Evolutionary conservation across 1,140 invertebrate species (phyloP).

Genomic region (Heliconius himera): DNA sequence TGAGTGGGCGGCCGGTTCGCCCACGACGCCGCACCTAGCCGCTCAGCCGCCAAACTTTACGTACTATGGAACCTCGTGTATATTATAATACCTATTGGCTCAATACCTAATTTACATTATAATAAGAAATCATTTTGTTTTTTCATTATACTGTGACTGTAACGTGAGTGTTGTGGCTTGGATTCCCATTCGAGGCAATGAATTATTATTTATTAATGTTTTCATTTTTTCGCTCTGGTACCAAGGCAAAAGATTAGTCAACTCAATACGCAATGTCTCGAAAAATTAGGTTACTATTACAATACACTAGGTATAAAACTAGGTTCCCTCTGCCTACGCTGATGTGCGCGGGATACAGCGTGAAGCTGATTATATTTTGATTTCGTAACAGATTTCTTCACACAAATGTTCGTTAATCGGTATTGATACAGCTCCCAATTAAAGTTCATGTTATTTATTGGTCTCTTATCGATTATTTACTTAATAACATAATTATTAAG

Average conservation of each 20-base stretch:
- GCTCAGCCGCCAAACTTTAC: constrained; percentile 43
- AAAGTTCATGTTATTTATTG: constrained; percentile 14
- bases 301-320: too few species aligned
- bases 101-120: background rate
- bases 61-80: background rate
- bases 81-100: background rate
- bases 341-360: too few species aligned
- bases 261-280: too few species aligned
- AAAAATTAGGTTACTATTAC: too few species aligned
- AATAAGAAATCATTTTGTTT: background rate
- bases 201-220: too few species aligned
- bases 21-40: constrained; percentile 70
- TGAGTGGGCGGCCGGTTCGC: constrained; percentile 63
- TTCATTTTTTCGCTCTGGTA: too few species aligned
- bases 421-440: background rate
- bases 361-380: too few species aligned
- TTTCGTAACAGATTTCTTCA: background rate
- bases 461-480: constrained; percentile 14
- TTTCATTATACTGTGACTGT: background rate
- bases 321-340: too few species aligned
- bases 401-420: background rate
- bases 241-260: too few species aligned
- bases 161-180: background rate
- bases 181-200: too few species aligned
- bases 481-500: background rate